Percentiles rank a stretch among this genome's conserved stretches.
These are phyloP conservation scores for Hedya salicella DNA, from an alignment of 2,888 invertebrate species.

Conservation along the genomic window DNA sequence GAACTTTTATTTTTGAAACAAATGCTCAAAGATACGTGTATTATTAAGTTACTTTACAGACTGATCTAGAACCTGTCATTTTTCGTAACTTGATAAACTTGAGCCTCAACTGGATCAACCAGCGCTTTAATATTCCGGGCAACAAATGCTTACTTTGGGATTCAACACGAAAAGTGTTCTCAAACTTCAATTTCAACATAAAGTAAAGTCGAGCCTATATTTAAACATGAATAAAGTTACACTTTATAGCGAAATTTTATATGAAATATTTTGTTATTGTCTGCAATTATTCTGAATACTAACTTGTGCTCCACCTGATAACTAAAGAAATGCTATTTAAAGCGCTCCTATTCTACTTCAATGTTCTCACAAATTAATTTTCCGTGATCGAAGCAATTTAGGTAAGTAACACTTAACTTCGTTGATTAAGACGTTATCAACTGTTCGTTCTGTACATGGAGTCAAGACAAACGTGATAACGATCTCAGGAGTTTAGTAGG, in stretches of 20 bases:
- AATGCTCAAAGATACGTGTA: slow-evolving; percentile 9
- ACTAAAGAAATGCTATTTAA: too few relatives aligned
- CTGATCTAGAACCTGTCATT: background rate
- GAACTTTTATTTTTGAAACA: slow-evolving; percentile 28
- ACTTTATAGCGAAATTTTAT: too few relatives aligned
- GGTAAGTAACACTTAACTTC: background rate
- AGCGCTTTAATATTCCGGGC: too few relatives aligned
- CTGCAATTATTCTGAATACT: too few relatives aligned
- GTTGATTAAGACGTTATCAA: slow-evolving; percentile 2
- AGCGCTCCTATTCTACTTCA: too few relatives aligned
- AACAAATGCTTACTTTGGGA: too few relatives aligned
- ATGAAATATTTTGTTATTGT: too few relatives aligned
- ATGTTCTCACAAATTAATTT: background rate
- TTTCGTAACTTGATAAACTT: background rate
- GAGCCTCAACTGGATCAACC: background rate
- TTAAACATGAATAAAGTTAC: too few relatives aligned
- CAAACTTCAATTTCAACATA: too few relatives aligned
- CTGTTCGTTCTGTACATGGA: background rate
- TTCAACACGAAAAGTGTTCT: too few relatives aligned
- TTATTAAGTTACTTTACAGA: slow-evolving; percentile 3
- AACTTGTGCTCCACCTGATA: too few relatives aligned
- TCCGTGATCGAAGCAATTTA: background rate
- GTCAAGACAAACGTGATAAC: slow-evolving; percentile 7
- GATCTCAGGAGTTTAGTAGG: background rate
- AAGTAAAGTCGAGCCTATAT: too few relatives aligned